phyloP scores from a whole-genome alignment of 2,888 invertebrate genomes.

The Caenorhabditis wallacei region DNA sequence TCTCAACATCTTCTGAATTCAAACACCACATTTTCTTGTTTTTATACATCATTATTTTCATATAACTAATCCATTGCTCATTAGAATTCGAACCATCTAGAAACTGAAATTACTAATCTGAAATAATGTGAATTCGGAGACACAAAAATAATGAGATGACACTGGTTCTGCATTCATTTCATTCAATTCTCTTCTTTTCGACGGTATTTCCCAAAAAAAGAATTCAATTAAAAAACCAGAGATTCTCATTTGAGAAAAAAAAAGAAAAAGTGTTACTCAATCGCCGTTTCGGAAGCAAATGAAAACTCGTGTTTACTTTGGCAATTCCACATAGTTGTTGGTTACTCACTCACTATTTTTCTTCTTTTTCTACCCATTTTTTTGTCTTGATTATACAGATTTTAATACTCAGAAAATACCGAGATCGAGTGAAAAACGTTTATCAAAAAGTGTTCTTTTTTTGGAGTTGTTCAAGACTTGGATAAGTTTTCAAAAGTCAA shows the following conservation, averaged over 20 bases:
- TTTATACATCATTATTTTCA: neutral
- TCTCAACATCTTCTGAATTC: neutral
- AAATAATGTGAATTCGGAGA: neutral
- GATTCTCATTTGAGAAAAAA: conserved; percentile 16
- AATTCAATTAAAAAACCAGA: neutral
- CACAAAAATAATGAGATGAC: conserved; percentile 3
- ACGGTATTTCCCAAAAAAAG: neutral
- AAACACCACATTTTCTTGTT: neutral
- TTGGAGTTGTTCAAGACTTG: too few species aligned
- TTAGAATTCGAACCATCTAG: conserved; percentile 5
- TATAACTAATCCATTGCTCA: neutral
- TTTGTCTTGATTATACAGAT: conserved; percentile 25
- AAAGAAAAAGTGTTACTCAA: conserved; percentile 12
- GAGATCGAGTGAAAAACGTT: neutral
- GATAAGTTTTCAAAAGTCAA: too few species aligned
- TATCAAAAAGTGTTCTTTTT: neutral
- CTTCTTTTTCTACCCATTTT: neutral
- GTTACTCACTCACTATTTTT: conserved; percentile 23
- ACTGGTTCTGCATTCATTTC: neutral
- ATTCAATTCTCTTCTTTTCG: neutral
- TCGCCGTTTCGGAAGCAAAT: conserved; percentile 13
- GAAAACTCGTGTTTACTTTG: conserved; percentile 43
- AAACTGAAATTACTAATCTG: conserved; percentile 6
- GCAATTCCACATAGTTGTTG: conserved; percentile 30
- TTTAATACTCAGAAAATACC: neutral